Conservation (phyloP, 2,113 vertebrate species). For the Chauna torquata region DNA sequence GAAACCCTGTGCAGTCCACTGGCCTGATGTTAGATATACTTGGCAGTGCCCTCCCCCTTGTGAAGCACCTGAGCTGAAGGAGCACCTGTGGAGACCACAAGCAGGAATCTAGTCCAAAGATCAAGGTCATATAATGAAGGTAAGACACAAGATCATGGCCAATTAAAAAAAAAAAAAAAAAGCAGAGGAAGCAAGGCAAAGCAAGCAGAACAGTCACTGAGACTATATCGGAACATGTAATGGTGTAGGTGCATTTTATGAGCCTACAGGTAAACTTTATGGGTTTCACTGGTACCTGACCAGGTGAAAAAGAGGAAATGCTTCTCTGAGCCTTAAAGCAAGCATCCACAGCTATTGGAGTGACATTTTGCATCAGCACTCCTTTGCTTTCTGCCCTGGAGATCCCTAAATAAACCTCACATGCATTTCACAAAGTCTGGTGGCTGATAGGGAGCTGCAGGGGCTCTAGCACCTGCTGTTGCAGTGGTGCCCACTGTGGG, state of each 20-base stretch:
- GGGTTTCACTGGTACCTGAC: too few relatives aligned
- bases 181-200: neutral
- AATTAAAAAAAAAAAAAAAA: neutral
- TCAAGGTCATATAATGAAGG: neutral
- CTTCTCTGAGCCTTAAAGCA: neutral
- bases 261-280: too few relatives aligned
- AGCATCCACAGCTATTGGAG: neutral
- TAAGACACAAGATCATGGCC: neutral
- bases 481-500: fast-evolving
- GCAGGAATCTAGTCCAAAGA: neutral
- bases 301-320: neutral
- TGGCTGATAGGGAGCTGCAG: neutral
- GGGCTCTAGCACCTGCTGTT: neutral
- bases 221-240: neutral
- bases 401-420: too few relatives aligned
- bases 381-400: neutral
- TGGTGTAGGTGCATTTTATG: too few relatives aligned
- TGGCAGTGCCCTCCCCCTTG: neutral
- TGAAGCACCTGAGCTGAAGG: neutral
- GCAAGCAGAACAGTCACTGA: neutral
- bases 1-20: neutral
- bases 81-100: neutral
- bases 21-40: neutral
- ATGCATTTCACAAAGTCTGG: too few relatives aligned
- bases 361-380: neutral